Conservation (phyloP, 2,113 vertebrate species). For the Actenoides hombroni region DNA sequence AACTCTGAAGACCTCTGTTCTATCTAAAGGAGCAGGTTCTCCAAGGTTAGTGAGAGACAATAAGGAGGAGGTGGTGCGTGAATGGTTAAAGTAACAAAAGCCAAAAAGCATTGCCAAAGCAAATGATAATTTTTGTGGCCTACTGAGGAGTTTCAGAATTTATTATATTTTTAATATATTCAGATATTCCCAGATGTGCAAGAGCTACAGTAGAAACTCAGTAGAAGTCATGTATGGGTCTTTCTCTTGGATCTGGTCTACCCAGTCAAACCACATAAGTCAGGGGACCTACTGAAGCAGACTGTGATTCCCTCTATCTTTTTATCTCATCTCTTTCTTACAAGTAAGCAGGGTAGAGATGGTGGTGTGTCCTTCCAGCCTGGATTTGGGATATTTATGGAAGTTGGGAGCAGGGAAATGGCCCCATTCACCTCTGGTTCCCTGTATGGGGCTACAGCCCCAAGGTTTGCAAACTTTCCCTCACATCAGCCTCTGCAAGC, state of each 20-base stretch:
- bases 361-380: not conserved
- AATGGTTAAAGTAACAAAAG: not conserved
- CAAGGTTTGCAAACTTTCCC: not conserved
- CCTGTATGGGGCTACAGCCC: not conserved
- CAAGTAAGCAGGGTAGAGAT: not conserved
- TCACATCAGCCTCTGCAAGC: not conserved
- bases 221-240: not conserved
- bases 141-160: not conserved
- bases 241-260: not conserved
- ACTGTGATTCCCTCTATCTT: not conserved
- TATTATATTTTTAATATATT: not conserved
- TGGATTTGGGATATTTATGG: not conserved
- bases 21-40: not conserved
- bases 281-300: not conserved
- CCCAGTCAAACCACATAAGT: not conserved
- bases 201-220: not conserved
- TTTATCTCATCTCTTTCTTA: not conserved
- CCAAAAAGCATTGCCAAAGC: not conserved
- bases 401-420: not conserved
- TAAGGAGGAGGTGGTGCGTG: not conserved
- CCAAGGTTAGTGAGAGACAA: not conserved
- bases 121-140: not conserved
- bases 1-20: not conserved
- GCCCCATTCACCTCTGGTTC: not conserved
- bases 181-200: not conserved